A percentile compares a stretch with the other conserved stretches of the same genome.
phyloP scores from a whole-genome alignment of 2,113 vertebrate genomes.

The Epinephelus fuscoguttatus region DNA sequence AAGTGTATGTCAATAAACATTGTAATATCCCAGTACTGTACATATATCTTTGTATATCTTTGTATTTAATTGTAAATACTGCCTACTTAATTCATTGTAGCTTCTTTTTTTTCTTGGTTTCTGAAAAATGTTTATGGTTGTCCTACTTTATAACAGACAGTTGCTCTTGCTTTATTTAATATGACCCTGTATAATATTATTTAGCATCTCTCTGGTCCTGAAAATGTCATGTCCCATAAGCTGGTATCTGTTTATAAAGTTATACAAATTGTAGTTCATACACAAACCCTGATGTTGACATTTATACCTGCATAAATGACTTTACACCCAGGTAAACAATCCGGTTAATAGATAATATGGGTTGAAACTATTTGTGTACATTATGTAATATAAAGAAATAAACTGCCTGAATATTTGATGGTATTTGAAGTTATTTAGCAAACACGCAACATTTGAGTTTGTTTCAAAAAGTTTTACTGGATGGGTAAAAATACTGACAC shows the following conservation, averaged over 20 bases:
- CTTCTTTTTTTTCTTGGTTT: conserved; percentile 1
- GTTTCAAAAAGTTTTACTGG: not conserved
- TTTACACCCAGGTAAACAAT: conserved; percentile 57
- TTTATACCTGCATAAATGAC: not conserved
- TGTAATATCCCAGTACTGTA: conserved; percentile 28
- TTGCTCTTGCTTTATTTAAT: conserved; percentile 7
- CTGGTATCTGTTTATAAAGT: conserved; percentile 32
- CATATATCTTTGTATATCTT: conserved; percentile 10
- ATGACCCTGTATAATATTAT: not conserved
- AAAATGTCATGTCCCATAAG: conserved; percentile 3
- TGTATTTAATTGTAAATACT: conserved; percentile 15
- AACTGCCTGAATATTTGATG: conserved; percentile 51
- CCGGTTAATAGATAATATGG: conserved; percentile 39
- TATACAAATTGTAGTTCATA: conserved; percentile 11
- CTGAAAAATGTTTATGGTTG: conserved; percentile 19
- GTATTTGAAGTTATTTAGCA: conserved; percentile 11
- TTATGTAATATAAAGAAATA: conserved; percentile 66
- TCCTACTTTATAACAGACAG: conserved; percentile 27
- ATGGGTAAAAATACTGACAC: not conserved
- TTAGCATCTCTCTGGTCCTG: conserved; percentile 6
- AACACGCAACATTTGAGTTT: not conserved
- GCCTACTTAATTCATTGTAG: not conserved
- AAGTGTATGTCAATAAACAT: not conserved
- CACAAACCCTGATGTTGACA: conserved; percentile 16
- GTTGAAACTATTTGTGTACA: conserved; percentile 48